Evolutionary conservation across 2,797 vertebrate species (phyloP), one percentile per base, ranked within the genome.

Genomic region (Lepus townsendii): DNA sequence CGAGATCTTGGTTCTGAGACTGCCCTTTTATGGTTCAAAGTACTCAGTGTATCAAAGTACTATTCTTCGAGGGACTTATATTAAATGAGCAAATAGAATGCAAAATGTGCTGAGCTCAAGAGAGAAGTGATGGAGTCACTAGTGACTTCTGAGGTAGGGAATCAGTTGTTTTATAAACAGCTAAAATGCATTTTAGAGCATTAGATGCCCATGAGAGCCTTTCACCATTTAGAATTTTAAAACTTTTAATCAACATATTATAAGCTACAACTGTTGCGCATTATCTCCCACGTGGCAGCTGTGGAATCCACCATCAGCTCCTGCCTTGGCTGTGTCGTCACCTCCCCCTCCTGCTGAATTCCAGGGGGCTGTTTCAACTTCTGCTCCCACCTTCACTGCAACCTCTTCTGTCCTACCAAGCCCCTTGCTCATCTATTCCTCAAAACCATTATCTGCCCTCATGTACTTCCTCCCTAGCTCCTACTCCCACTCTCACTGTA

Each of bases 81-180:
- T 83, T 66, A 42, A 42, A 16, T 54, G 17, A 92, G 4, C 12
- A 75, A 75, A 79, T 71, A 35, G 35, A 92, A 14, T 35, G 0
- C 0, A 38, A 72, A 8, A 54, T 24, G 12, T 30, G 11, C 3
- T 52, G 47, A 32, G 1, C 4, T 17, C 22, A 73, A 24, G 16
- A 52, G 1, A 27, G 9, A 22, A 35, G 26, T n/a, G n/a, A n/a
- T 52, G 1, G 4, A 65, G 12, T 26, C 35, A 42, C 0, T 20
- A 35, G 22, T 73, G 32, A 52, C 14, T 22, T 77, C 12, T 66
- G 47, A 60, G 7, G 14, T 12, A 14, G 5, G 38, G 17, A 32
- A 65, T 0, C 3, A 12, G 2, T 27, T 16, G 2, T 19, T 35
- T 77, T 32, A 17, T 26, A 50, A 1, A 19, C 30, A 73, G 4